A percentile compares a stretch with the other conserved stretches of the same genome.
phyloP scores from a whole-genome alignment of 2,113 vertebrate species.

The Callionymus lyra region DNA sequence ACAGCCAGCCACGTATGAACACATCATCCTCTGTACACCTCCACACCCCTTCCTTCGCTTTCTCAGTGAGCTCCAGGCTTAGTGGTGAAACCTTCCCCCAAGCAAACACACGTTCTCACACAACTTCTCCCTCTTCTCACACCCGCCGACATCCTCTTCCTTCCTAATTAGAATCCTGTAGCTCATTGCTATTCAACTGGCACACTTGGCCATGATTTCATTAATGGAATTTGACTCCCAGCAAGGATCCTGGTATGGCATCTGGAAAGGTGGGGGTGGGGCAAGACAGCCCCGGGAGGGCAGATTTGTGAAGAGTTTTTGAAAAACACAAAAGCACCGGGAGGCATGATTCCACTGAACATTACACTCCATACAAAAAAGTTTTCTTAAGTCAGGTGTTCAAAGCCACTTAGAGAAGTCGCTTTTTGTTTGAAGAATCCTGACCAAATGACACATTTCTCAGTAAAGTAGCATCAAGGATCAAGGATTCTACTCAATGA shows the following conservation, averaged over 20 bases:
- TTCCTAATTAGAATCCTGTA: conserved; percentile 47
- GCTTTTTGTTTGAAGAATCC: too few species aligned
- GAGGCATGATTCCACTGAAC: conserved; percentile 9
- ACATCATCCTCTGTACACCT: conserved; percentile 27
- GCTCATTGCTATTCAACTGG: conserved; percentile 40
- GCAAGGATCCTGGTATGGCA: conserved; percentile 24
- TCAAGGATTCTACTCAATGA: conserved; percentile 13
- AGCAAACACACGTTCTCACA: conserved; percentile 4
- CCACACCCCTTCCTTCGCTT: conserved; percentile 14
- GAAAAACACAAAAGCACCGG: neutral
- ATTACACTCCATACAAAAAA: too few species aligned
- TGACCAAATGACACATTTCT: too few species aligned
- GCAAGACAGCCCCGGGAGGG: conserved; percentile 1
- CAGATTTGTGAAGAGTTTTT: conserved; percentile 3
- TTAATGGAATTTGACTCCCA: conserved; percentile 56
- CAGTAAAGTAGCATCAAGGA: too few species aligned
- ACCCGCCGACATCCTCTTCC: conserved; percentile 29
- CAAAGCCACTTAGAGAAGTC: too few species aligned
- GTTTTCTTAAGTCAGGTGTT: too few species aligned
- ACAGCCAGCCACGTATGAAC: conserved; percentile 17
- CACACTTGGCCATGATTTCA: conserved; percentile 36
- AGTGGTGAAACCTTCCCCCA: conserved; percentile 13
- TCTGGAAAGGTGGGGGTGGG: conserved; percentile 3
- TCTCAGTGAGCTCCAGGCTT: conserved; percentile 9
- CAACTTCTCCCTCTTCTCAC: neutral